phyloP scores from a whole-genome alignment of 2,888 invertebrate genomes.

The Strigamia maritima region DNA sequence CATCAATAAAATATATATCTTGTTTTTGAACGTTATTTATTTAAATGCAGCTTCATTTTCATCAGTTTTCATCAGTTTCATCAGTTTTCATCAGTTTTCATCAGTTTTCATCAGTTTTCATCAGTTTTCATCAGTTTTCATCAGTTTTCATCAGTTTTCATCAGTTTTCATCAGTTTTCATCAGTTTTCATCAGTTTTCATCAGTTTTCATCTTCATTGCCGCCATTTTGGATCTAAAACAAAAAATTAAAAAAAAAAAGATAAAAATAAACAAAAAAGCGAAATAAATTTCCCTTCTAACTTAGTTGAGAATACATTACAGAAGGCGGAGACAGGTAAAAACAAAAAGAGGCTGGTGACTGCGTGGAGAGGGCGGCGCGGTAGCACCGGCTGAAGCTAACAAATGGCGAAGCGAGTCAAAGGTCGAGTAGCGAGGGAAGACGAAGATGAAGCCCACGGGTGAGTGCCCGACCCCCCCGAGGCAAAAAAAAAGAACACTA shows the following conservation, averaged over 20 bases:
- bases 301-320: background rate
- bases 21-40: too few species aligned
- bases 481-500: background rate
- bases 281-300: background rate
- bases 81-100: too few species aligned
- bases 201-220: too few species aligned
- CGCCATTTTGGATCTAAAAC: too few species aligned
- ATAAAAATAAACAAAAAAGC: background rate
- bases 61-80: too few species aligned
- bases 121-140: too few species aligned
- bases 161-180: too few species aligned
- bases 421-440: slow-evolving; percentile 12
- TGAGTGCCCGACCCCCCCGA: background rate
- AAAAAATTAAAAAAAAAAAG: background rate
- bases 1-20: too few species aligned
- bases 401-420: slow-evolving; percentile 8
- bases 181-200: too few species aligned
- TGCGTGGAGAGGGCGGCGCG: slow-evolving; percentile 3
- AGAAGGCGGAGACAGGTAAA: background rate
- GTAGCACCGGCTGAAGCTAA: slow-evolving; percentile 22
- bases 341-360: background rate
- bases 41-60: too few species aligned
- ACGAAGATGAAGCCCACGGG: slow-evolving; percentile 13
- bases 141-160: too few species aligned
- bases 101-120: too few species aligned